Base-by-base conservation (phyloP, 2,888 invertebrate species). In the Xanthorhoe spadicearia region DNA sequence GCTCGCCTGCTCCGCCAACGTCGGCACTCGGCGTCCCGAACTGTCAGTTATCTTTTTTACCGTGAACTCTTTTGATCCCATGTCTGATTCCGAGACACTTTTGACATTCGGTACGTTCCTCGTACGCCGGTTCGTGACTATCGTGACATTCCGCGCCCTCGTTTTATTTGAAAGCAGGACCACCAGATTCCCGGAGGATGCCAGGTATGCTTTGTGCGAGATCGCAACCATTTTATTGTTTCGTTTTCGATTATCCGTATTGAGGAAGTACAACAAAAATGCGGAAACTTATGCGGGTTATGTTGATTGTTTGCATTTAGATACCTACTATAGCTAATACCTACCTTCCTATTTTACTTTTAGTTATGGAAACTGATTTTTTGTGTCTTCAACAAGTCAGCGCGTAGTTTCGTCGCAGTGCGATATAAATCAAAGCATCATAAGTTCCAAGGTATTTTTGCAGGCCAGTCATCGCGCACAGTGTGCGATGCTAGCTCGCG, bases 31-130 rank as follows among this genome's bases (percentile, higher is more conserved):
- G 66, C 66, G 54, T 55, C 63, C 63, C 13, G 51, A 70, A 28
- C 74, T 74, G 74, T 71, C 74, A 71, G 70, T 72, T 74, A 72
- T 63, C 59, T 74, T 73, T 73, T 73, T 72, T 73, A 57, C 68
- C 66, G 66, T 68, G 71, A 70, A 70, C 71, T 74, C 74, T 70
- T 74, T 74, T 70, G 71, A 74, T 74, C 72, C 74, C 72, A 70
- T 66, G 74, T 74, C 72, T 71, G 74, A 70, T 74, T 70, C 68
- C 72, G 69, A 71, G 72, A 70, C 72, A 70, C 67, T 68, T 69
- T 62, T 72, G 74, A 74, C 72, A 71, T 71, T 66, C 35, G 50
- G 70, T 67, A 60, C 56, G 68, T 49, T 64, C 69, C 69, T 64
- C 72, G 18, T 43, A 17, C 67, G 68, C 60, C 59, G 61, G 69